These are phyloP conservation scores for Oreochromis aureus DNA, from an alignment of 2,113 vertebrate species.

Conservation along the genomic window DNA sequence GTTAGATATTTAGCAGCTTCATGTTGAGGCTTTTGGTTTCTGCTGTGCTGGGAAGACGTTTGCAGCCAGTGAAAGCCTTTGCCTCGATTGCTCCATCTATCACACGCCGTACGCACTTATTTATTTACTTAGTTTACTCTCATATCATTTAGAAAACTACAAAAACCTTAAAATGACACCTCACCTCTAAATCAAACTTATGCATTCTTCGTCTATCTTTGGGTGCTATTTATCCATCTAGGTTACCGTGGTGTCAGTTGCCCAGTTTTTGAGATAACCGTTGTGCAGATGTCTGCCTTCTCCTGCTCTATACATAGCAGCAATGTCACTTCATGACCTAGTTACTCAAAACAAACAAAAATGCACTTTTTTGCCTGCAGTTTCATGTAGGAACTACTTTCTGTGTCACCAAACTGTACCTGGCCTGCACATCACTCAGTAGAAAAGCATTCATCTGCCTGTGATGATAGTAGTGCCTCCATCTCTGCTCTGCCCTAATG, in stretches of 20 bases:
- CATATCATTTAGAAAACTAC: not conserved
- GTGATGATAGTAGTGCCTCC: not conserved
- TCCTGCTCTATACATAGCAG: not conserved
- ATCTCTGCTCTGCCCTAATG: not conserved
- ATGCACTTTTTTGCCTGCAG: not conserved
- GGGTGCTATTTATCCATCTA: not conserved
- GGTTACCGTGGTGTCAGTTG: not conserved
- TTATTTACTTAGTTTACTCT: not conserved
- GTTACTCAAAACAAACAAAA: not conserved
- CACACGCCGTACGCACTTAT: not conserved
- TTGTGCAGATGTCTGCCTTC: not conserved
- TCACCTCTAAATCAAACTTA: not conserved
- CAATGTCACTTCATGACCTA: not conserved
- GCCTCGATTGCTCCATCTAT: not conserved
- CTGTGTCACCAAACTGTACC: not conserved
- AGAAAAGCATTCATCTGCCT: not conserved
- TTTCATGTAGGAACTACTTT: not conserved
- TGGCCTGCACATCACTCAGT: not conserved
- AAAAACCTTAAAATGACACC: not conserved
- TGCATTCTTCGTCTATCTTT: not conserved
- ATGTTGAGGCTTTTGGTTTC: not conserved
- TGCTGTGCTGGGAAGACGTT: not conserved
- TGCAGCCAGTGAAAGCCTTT: rapidly evolving
- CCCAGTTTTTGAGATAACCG: not conserved
- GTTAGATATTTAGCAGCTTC: not conserved